Percentiles rank a stretch among this genome's conserved stretches.
These are phyloP conservation scores for Ruditapes philippinarum DNA, from an alignment of 1,140 invertebrate species.

Conservation along the genomic window DNA sequence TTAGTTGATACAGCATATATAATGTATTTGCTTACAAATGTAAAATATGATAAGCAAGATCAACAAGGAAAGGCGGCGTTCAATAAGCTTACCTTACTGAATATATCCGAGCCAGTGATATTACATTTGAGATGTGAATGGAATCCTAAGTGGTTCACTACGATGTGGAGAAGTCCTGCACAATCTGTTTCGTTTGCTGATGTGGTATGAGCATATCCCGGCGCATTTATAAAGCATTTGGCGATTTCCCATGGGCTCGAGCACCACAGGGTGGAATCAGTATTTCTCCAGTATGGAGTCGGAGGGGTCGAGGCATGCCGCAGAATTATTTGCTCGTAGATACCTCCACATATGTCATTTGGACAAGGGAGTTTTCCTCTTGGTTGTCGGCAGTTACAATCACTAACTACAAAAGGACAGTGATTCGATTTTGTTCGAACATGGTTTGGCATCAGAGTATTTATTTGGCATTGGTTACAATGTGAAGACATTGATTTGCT, in stretches of 20 bases:
- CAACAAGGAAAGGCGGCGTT: too few relatives aligned
- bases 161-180: not conserved
- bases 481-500: not conserved
- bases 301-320: not conserved
- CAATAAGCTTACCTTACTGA: not conserved
- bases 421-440: not conserved
- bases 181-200: not conserved
- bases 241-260: not conserved
- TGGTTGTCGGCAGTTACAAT: slow-evolving; percentile 6
- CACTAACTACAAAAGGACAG: not conserved
- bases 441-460: not conserved
- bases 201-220: not conserved
- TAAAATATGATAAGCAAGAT: too few relatives aligned
- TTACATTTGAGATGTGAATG: not conserved
- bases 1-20: too few relatives aligned
- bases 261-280: not conserved
- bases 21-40: too few relatives aligned
- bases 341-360: not conserved
- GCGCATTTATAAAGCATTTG: not conserved
- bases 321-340: not conserved
- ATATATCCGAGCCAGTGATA: not conserved
- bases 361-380: not conserved
- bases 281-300: not conserved
- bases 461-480: not conserved
- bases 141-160: not conserved